Base-by-base conservation (phyloP, 2,113 vertebrate species). In the Pachypanchax playfairii region DNA sequence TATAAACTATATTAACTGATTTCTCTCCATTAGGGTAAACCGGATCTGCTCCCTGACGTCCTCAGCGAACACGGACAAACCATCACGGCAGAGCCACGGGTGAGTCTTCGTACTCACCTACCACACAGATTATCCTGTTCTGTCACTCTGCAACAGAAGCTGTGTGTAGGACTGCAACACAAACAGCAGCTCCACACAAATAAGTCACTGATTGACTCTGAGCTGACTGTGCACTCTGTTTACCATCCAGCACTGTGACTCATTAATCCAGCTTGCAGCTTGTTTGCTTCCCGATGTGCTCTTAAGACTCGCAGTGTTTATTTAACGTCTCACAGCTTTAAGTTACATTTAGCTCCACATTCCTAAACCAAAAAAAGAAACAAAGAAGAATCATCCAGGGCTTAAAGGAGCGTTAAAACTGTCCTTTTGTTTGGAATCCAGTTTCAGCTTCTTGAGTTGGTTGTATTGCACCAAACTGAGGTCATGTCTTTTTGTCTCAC, bases 1-100 rank as follows among this genome's bases (percentile, higher is more conserved):
- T n/a, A n/a, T n/a, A n/a, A n/a, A n/a, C n/a, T n/a, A n/a, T n/a
- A 35, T 24, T 39, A 35, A 52, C 36, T 41, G 12, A 22, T 33
- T 22, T 74, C 6, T 70, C n/a, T 35, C 33, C 48, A 42, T n/a
- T 17, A 93, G 92, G 92, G 92, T 44, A 92, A 92, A 76, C 91
- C 90, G 1, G 91, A 92, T 44, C 89, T 82, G 0, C 79, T 71
- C 66, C 73, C 83, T 14, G 79, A 88, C 6, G 43, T 38, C 8
- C 79, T 73, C 17, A 61, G 58, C 21, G 90, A 91, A 90, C 33
- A 83, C 17, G 80, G 77, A 80, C 87, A 83, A n/a, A 78, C 79
- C 1, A 89, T 90, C 65, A 79, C 68, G 2, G 29, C 75, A 86
- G 94, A 92, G 64, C 71, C 69, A 12, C 77, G 86, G 75, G 92